Evolutionary conservation across 2,888 invertebrate species (phyloP), one percentile per base, ranked within the genome.

Genomic region (Pollenia angustigena): DNA sequence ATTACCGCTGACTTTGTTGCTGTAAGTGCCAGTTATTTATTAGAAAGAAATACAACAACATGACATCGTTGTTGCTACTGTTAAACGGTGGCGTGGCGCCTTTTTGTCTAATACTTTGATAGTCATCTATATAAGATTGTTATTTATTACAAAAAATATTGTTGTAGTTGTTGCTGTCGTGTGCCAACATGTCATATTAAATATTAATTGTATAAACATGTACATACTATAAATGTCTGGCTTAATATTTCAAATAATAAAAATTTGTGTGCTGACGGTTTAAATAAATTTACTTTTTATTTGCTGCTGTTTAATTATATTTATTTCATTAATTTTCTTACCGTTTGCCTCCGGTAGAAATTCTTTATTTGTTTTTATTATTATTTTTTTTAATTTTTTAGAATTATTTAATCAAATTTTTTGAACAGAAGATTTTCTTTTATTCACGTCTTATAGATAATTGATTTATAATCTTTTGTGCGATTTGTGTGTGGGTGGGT

Each of bases 41-140:
- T 74, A 54, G 23, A 68, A 52, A 40, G 60, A 62, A 44, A 2
- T 16, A 44, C 11, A 68, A 42, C 18, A 50, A 1, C 16, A 60
- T 12, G 9, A 18, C n/a, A 12, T 54, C 44, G 9, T 54, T 64
- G 72, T 60, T 64, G 68, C 58, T 75, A 11, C 16, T 68, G 69
- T 76, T 68, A 72, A 81, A 62, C 52, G n/a, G 85, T 66, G 88
- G 84, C 87, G 85, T 66, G 88, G 84, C 87, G 85, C 84, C 85
- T 74, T 72, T 76, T 50, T 72, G 87, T 88, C 88, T 88, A 81
- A 84, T 81, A 80, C 75, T 75, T 76, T 80, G 85, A 84, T 87
- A 75, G 80, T 75, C 85, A 87, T 85, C 85, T 81, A 50, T 12
- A 75, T 75, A 69, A 58, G 74, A 87, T 80, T 56, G 32, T 60